A percentile compares a stretch with the other conserved stretches of the same genome.
Conservation (phyloP, 2,797 vertebrate species). For the Potorous gilbertii region DNA sequence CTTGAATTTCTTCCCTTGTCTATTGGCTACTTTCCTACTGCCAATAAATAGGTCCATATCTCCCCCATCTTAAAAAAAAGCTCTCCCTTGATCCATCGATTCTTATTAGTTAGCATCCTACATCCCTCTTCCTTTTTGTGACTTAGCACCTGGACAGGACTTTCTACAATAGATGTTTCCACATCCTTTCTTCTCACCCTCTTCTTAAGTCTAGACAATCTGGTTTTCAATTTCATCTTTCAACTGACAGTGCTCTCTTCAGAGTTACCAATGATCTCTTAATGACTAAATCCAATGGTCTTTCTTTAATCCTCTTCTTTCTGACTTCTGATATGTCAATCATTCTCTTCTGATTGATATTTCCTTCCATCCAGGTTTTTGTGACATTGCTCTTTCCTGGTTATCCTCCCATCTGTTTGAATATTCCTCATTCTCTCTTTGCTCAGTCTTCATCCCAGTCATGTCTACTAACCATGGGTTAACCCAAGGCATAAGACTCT, state of each 20-base stretch:
- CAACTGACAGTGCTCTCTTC: neutral
- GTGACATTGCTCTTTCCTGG: too few relatives aligned
- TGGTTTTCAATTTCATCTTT: neutral
- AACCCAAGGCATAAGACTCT: neutral
- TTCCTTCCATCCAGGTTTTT: too few relatives aligned
- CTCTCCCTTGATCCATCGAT: neutral
- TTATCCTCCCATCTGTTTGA: too few relatives aligned
- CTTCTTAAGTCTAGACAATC: neutral
- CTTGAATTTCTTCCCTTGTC: neutral
- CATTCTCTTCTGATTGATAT: too few relatives aligned
- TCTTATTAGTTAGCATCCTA: neutral
- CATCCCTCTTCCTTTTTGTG: neutral
- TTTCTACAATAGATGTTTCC: neutral
- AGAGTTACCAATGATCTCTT: neutral
- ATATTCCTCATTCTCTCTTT: too few relatives aligned
- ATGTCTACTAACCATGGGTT: too few relatives aligned
- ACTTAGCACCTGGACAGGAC: neutral
- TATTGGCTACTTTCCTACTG: neutral
- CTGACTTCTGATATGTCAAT: neutral
- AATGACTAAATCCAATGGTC: neutral
- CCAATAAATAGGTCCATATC: neutral
- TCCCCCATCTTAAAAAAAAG: neutral
- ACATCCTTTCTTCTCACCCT: neutral
- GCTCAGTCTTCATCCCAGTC: too few relatives aligned
- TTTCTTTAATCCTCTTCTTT: neutral